Conservation (phyloP, 1,140 invertebrate genomes). For the Philopotamus ludificatus region DNA sequence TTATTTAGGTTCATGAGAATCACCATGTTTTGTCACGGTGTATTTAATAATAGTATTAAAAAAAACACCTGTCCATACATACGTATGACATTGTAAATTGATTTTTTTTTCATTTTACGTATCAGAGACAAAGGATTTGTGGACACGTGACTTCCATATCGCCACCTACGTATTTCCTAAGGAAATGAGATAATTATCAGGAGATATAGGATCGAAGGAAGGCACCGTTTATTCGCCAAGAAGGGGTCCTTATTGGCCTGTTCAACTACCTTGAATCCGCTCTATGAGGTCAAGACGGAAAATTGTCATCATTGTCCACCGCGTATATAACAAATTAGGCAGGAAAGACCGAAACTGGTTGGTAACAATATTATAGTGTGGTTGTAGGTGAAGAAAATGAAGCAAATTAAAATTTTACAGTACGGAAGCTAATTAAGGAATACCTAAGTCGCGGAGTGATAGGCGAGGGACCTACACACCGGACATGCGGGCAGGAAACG, state of each 20-base stretch:
- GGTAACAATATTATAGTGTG: no score
- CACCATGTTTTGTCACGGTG: no score
- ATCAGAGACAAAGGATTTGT: no score
- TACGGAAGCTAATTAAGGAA: neutral
- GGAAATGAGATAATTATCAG: no score
- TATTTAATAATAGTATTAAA: neutral
- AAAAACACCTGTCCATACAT: neutral
- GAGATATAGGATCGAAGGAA: conserved; percentile 19
- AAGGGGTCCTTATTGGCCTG: conserved; percentile 21
- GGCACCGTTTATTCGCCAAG: conserved; percentile 14
- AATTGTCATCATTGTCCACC: no score
- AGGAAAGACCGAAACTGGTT: no score
- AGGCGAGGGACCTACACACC: neutral
- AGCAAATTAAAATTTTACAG: neutral
- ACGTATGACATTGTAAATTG: neutral
- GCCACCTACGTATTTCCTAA: neutral
- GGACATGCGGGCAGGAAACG: conserved; percentile 12
- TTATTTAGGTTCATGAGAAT: neutral
- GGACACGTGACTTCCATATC: no score
- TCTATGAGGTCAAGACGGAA: no score
- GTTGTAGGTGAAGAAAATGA: no score
- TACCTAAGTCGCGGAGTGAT: no score
- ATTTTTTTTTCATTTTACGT: no score
- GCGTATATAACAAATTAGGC: no score
- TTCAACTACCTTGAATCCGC: conserved; percentile 38